Percentiles rank a stretch among this genome's conserved stretches.
Evolutionary conservation across 2,113 vertebrate species (phyloP).

Genomic region (Aspidoscelis tigris): DNA sequence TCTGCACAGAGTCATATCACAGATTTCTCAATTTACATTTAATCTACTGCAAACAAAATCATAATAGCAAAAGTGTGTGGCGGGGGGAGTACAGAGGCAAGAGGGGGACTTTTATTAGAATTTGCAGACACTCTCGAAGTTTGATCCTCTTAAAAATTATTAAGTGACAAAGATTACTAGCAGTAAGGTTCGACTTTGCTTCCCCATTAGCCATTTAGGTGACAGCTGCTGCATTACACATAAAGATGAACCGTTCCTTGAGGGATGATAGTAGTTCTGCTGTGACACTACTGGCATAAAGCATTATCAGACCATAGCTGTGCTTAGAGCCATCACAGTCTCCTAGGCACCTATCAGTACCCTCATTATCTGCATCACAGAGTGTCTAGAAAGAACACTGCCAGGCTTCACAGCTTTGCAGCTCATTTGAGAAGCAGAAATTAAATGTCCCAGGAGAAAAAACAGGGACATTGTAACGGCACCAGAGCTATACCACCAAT

Average conservation of each 20-base stretch:
- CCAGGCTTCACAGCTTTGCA: constrained; percentile 86
- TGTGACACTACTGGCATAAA: constrained; percentile 84
- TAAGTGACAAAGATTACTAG: constrained; percentile 84
- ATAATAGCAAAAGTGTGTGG: constrained; percentile 30
- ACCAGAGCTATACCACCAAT: constrained; percentile 75
- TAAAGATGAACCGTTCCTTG: constrained; percentile 86
- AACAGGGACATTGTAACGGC: constrained; percentile 82
- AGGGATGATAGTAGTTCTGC: constrained; percentile 84
- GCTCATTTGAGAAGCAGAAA: constrained; percentile 95
- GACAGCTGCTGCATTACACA: constrained; percentile 88
- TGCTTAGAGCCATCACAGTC: constrained; percentile 89
- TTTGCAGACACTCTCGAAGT: constrained; percentile 68
- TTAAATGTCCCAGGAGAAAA: constrained; percentile 88
- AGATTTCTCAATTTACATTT: constrained; percentile 75
- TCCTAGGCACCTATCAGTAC: constrained; percentile 97
- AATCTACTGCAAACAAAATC: constrained; percentile 65
- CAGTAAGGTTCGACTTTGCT: constrained; percentile 78
- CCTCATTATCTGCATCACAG: constrained; percentile 94
- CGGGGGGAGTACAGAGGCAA: neutral
- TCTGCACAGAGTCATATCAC: constrained; percentile 62
- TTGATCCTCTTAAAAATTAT: constrained; percentile 83
- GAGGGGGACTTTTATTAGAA: constrained; percentile 62
- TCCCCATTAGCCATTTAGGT: constrained; percentile 86
- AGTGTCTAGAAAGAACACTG: constrained; percentile 83
- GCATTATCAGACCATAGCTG: constrained; percentile 93